A percentile compares a stretch with the other conserved stretches of the same genome.
These are phyloP conservation scores for Leptobrachium ailaonicum DNA, from an alignment of 2,113 vertebrate species.

Conservation along the genomic window DNA sequence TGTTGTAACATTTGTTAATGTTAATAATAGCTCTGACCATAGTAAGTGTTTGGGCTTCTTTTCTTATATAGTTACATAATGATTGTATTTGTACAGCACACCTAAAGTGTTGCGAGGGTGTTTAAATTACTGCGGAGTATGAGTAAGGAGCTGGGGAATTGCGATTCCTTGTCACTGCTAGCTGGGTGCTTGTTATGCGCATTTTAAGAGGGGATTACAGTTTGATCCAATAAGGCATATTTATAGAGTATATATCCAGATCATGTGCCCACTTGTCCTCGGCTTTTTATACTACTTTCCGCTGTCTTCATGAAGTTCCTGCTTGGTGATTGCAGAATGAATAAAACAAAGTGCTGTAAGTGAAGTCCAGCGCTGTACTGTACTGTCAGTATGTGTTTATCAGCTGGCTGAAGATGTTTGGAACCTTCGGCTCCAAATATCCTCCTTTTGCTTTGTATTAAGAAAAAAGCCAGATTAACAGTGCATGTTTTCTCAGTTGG, in stretches of 20 bases:
- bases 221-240: conserved; percentile 3
- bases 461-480: too few relatives aligned
- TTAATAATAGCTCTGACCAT: too few relatives aligned
- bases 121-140: conserved; percentile 15
- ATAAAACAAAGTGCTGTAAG: background rate
- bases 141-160: background rate
- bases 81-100: background rate
- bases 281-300: background rate
- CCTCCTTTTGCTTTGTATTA: too few relatives aligned
- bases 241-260: background rate
- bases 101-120: conserved; percentile 21
- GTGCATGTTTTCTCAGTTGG: too few relatives aligned
- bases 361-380: too few relatives aligned
- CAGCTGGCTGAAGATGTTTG: too few relatives aligned
- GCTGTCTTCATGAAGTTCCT: background rate
- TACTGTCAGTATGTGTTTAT: too few relatives aligned
- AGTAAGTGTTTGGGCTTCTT: too few relatives aligned
- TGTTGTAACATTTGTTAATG: too few relatives aligned
- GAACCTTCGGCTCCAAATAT: too few relatives aligned
- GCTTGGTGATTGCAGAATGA: background rate
- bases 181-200: conserved; percentile 24
- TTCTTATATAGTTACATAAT: too few relatives aligned
- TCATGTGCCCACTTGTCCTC: background rate
- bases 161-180: conserved; percentile 20
- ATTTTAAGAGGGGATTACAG: conserved; percentile 17